A percentile compares a stretch with the other conserved stretches of the same genome.
Conservation (phyloP, 2,797 vertebrate genomes). For the Darevskia nairensis region DNA sequence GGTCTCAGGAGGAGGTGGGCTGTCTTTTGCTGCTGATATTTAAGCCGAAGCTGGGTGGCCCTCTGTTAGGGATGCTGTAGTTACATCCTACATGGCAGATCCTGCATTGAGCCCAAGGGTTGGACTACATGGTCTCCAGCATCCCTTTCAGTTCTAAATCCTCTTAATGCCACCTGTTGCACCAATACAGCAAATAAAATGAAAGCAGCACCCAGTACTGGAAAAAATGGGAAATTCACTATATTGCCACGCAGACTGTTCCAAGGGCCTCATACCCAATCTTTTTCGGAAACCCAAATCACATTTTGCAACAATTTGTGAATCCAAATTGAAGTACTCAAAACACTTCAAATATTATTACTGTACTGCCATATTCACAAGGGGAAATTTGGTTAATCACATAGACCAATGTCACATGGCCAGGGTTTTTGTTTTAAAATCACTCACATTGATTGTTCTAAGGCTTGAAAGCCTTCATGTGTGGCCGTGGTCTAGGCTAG, state of each 20-base stretch:
- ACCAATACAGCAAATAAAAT: background rate
- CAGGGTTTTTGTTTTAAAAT: constrained; percentile 69
- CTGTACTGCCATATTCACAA: background rate
- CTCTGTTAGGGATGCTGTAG: background rate
- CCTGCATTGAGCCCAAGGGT: background rate
- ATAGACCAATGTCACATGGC: constrained; percentile 77
- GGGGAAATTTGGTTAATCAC: constrained; percentile 71
- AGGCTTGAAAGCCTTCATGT: constrained; percentile 78
- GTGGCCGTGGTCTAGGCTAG: constrained; percentile 81
- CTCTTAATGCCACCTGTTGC: background rate
- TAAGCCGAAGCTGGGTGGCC: background rate
- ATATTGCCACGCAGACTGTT: background rate
- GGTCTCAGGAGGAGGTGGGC: background rate
- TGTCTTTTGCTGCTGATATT: background rate
- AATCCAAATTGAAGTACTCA: constrained; percentile 9
- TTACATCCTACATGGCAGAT: background rate
- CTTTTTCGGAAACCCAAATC: background rate
- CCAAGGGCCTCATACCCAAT: background rate
- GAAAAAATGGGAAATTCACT: background rate
- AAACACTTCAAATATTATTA: constrained; percentile 50
- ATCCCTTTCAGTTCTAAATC: background rate
- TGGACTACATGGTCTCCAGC: background rate
- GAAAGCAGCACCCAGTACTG: background rate
- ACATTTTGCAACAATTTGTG: constrained; percentile 27
- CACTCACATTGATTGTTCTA: constrained; percentile 73